Base-by-base conservation (phyloP, 2,797 vertebrate species). In the Percopsis omiscomaycus region DNA sequence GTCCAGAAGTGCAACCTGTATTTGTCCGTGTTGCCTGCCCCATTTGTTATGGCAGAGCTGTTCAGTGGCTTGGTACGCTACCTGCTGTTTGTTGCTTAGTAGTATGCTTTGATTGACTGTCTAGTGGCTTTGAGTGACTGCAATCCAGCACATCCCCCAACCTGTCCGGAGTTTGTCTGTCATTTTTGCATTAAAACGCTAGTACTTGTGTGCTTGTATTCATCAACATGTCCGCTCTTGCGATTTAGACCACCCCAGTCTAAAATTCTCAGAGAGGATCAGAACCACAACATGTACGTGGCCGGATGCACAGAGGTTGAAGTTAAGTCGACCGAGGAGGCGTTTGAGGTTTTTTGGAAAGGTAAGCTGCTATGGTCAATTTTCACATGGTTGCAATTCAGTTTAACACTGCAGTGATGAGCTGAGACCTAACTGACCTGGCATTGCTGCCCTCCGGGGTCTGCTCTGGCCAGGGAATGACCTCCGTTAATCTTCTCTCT, bases 201-300 rank as follows among this genome's bases (percentile, higher is more conserved):
- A 53, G 12, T 2, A 8, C n/a, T 10, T 37, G 14, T 6, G 1
- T 37, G 30, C 54, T 30, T 28, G 8, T 37, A 37, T 22, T 60
- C 3, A 46, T 29, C 60, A 71, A 67, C 28, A 0, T 2, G 30
- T 60, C 13, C 45, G 1, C 71, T 55, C 53, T 69, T 5, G 74
- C 59, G 3, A 73, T 77, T 16, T 74, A 99, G 98, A 92, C 93
- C 94, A 1, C 96, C 95, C 3, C 98, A 99, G 11, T 98, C 98
- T 65, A 99, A 93, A 89, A 86, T 91, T 32, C 94, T 99, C 9
- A 88, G 96, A 48, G 98, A 99, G 83, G 97, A 99, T 82, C 94
- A 95, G 86, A 96, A 95, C 78, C 97, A 98, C 87, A 99, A 98
- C 81, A 98, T 99, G 96, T 99, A 99, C 0, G 95, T 99, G 58